Evolutionary conservation across 2,113 vertebrate species (phyloP), one percentile per base, ranked within the genome.

Genomic region (Zapus hudsonius): DNA sequence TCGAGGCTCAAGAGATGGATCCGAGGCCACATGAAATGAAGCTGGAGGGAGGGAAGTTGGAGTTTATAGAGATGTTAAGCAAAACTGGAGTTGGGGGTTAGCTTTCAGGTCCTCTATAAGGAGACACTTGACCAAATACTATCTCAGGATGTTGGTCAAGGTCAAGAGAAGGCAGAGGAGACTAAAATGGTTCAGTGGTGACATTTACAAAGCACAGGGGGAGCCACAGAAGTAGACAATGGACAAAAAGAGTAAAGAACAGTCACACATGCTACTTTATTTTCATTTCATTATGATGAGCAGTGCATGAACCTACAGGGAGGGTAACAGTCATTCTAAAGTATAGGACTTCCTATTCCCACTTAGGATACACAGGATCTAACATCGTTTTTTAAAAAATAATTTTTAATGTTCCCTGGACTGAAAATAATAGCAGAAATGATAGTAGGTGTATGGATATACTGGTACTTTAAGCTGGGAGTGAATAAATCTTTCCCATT

Each of bases 341-440:
- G 55, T 55, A n/a, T 92, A 95, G 36, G n/a, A 40, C 66, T 84
- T 95, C 93, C 47, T 86, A 92, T 78, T 87, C 86, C 84, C 73
- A 80, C 52, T 61, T n/a, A 67, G 23, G 40, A n/a, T n/a, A 64
- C 20, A 64, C 20, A 4, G 61, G 33, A 15, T 52, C 52, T 52
- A 52, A 12, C 52, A 52, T 52, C 55, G 74, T 90, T 94, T 69
- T 66, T 55, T n/a, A n/a, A n/a, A n/a, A 87, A 75, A 42, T 4
- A 75, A 59, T 79, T 40, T 90, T 16, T 10, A 42, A 15, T 66
- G 63, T 76, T 82, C 92, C 15, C 38, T 47, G 27, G 55, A 73
- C 29, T 61, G 27, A n/a, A 81, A 42, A 57, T n/a, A 72, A 29
- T 38, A 87, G 42, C 72, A 93, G 84, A 75, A 67, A 93, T 73